Evolutionary conservation across 2,888 invertebrate species (phyloP), one percentile per base, ranked within the genome.

Genomic region (Congeria kusceri): DNA sequence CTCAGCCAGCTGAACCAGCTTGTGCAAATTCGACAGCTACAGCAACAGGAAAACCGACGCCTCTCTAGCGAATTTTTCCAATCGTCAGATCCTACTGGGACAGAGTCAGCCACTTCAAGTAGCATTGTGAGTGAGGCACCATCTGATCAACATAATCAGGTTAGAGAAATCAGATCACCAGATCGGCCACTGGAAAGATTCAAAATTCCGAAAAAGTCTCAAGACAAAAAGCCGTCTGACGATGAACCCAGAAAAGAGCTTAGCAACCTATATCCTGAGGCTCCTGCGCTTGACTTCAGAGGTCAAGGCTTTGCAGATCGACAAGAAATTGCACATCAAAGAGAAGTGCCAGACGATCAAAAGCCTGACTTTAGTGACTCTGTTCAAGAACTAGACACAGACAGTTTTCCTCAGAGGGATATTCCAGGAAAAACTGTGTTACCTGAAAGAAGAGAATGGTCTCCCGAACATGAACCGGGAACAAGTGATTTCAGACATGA

Each of bases 1-100:
- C 76, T 93, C 66, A 84, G 88, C 32, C 91, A 92, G 76, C 84
- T 93, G 20, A 85, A 83, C 15, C 83, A 90, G 47, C 59, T 83
- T 29, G 77, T 77, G 75, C 64, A 79, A 23, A 61, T 81, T 28
- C 84, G 83, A 11, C 56, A 79, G 61, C 75, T 77, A 27, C 72
- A 69, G 25, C 80, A 85, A 39, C 75, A 77, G 59, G 69, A 71
- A 13, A 62, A 53, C 13, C 49, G 61, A n/a, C 32, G 66, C 25
- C 32, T 63, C 9, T 71, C 70, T 25, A 56, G 47, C 15, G 76
- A 70, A 18, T n/a, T 66, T 3, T 9, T 46, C 13, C 61, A 66
- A 13, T 32, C 67, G 13, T 44, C 18, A 15, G 64, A 58, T 13
- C 15, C 20, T 20, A 20, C 57, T 5, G 20, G 46, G 20, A 44